A percentile compares a stretch with the other conserved stretches of the same genome.
Conservation (phyloP, 2,888 invertebrate species). For the Lissocephala sabroskyi region DNA sequence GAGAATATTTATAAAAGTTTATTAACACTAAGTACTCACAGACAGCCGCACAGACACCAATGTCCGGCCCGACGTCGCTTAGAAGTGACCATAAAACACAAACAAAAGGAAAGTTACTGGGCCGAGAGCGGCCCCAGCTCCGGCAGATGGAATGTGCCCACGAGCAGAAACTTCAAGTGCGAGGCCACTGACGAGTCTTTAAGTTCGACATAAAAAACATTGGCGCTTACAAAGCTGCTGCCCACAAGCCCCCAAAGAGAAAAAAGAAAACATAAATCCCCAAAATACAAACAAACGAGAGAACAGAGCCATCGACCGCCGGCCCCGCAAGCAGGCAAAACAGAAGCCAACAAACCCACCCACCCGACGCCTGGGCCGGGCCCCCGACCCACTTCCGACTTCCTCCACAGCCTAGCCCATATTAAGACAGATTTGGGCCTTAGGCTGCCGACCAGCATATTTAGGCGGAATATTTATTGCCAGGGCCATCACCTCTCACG, state of each 20-base stretch:
- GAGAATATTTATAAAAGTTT: conserved; percentile 65
- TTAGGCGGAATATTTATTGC: conserved; percentile 60
- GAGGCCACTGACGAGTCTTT: conserved; percentile 57
- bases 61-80: conserved; percentile 28
- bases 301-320: neutral
- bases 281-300: conserved; percentile 33
- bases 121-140: conserved; percentile 28
- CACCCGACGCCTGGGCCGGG: neutral
- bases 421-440: conserved; percentile 62
- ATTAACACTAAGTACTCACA: conserved; percentile 59
- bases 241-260: too few species aligned
- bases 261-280: conserved; percentile 65
- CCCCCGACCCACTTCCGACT: conserved; percentile 5
- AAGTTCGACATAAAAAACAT: conserved; percentile 60
- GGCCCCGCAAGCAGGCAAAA: too few species aligned
- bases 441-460: conserved; percentile 59
- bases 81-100: conserved; percentile 61
- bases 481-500: conserved; percentile 3
- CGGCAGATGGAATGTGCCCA: too few species aligned
- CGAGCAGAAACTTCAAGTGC: too few species aligned
- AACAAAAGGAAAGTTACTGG: conserved; percentile 32
- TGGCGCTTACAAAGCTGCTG: conserved; percentile 49
- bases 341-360: neutral
- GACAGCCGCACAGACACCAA: conserved; percentile 10
- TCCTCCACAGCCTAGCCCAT: conserved; percentile 36